Evolutionary conservation across 2,113 vertebrate species (phyloP).

Genomic region (Dicaeum eximium): DNA sequence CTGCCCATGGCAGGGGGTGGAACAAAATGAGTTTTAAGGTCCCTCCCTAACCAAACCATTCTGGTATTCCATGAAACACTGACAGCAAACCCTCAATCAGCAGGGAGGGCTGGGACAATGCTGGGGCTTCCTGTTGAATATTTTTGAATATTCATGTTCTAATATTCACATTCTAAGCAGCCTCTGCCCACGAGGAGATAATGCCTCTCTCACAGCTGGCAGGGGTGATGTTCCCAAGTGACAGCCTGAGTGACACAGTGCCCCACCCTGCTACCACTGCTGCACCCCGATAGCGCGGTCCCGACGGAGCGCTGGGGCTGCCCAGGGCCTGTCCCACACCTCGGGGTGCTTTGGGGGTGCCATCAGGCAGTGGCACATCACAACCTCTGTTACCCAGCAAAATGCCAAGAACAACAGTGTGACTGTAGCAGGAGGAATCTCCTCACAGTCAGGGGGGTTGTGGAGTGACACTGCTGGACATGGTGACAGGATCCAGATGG

Average conservation of each 20-base stretch:
- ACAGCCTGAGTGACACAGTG: background rate
- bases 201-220: background rate
- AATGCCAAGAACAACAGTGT: fast-evolving
- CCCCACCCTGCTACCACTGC: background rate
- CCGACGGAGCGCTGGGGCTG: fast-evolving
- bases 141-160: background rate
- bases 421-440: background rate
- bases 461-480: fast-evolving
- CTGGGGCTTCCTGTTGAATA: background rate
- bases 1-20: background rate
- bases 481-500: fast-evolving
- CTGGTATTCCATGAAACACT: background rate
- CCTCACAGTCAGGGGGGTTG: background rate
- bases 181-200: background rate
- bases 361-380: background rate
- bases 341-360: background rate
- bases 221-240: background rate
- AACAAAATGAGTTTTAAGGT: background rate
- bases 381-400: background rate
- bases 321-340: background rate
- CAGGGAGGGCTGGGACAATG: background rate
- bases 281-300: background rate
- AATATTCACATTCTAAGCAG: background rate
- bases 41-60: background rate
- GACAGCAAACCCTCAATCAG: background rate